phyloP scores from a whole-genome alignment of 2,797 vertebrate species.

The Tragelaphus oryx region DNA sequence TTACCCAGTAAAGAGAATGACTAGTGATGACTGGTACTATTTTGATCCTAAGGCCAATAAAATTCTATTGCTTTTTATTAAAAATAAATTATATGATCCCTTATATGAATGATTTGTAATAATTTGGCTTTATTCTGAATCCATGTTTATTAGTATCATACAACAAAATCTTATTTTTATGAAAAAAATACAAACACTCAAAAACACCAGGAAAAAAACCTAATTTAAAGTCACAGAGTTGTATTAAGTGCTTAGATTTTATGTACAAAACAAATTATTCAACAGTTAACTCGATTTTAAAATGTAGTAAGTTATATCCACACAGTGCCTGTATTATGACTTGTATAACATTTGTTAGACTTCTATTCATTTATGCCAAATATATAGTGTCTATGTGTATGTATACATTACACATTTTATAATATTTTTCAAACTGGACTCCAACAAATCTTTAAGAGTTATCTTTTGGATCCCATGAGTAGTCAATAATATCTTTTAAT shows the following conservation, averaged over 20 bases:
- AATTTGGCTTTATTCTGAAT: not conserved
- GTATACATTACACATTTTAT: not conserved
- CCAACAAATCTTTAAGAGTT: not conserved
- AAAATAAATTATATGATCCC: not conserved
- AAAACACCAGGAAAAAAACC: conserved; percentile 1
- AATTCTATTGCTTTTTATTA: not conserved
- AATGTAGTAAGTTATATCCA: not conserved
- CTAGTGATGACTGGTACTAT: not conserved
- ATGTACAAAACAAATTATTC: not conserved
- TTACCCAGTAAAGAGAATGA: not conserved
- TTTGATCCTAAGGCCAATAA: not conserved
- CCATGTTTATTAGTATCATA: not conserved
- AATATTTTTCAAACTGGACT: not conserved
- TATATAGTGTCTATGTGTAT: not conserved
- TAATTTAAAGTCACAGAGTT: conserved; percentile 20
- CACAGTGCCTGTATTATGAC: not conserved
- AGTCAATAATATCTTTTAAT: not conserved
- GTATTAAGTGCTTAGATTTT: not conserved
- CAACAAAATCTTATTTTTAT: conserved; percentile 17
- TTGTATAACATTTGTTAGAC: not conserved
- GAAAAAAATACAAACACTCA: not conserved
- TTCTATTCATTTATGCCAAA: conserved; percentile 19
- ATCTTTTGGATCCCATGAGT: not conserved
- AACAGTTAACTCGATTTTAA: not conserved
- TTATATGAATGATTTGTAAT: not conserved